These are phyloP conservation scores for Montifringilla adamsi DNA, from an alignment of 2,113 vertebrate genomes.

Conservation along the genomic window DNA sequence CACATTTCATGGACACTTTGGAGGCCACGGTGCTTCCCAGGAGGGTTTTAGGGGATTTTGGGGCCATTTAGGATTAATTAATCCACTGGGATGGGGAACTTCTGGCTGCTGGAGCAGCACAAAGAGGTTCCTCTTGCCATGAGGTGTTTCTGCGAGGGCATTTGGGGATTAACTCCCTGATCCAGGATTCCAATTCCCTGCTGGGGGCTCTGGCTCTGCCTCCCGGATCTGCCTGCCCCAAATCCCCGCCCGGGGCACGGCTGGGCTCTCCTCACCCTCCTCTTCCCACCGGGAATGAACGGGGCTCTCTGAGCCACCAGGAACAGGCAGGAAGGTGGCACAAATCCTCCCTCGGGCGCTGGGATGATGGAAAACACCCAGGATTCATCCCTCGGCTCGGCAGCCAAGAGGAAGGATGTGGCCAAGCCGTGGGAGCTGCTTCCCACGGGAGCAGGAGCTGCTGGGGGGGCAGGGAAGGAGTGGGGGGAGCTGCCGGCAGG, in stretches of 20 bases:
- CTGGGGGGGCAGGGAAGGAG: not conserved
- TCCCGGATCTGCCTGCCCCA: not conserved
- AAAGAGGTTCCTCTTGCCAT: not conserved
- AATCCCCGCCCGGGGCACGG: not conserved
- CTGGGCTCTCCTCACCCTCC: not conserved
- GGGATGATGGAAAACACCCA: not conserved
- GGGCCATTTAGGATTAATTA: not conserved
- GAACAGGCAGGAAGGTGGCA: not conserved
- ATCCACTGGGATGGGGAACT: fast-evolving
- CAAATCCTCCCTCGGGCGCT: not conserved
- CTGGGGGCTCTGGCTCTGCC: not conserved
- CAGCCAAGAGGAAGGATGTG: not conserved
- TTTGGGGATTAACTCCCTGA: not conserved
- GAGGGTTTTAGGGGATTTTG: not conserved
- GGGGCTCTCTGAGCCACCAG: not conserved
- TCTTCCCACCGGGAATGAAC: not conserved
- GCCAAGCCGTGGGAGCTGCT: not conserved
- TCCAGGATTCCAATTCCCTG: not conserved
- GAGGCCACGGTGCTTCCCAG: not conserved
- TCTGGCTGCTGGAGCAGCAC: fast-evolving
- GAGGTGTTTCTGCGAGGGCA: not conserved
- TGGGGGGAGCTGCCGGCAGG: not conserved
- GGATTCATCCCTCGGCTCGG: not conserved
- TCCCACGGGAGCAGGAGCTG: not conserved
- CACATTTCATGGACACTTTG: fast-evolving